Evolutionary conservation across 2,888 invertebrate genomes (phyloP).

Genomic region (Nephrocerus scutellatus): DNA sequence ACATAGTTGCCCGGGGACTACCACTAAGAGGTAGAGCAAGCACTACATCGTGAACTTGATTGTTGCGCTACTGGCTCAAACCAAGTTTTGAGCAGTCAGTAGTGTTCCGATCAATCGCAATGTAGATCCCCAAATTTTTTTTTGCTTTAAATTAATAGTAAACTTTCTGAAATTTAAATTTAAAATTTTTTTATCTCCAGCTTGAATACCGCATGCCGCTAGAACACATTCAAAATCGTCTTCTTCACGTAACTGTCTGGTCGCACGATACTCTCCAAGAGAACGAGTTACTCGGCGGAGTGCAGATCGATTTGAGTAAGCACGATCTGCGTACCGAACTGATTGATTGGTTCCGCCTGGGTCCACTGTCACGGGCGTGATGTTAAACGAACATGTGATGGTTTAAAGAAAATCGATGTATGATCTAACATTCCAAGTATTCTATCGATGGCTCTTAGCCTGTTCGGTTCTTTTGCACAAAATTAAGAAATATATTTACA

Average conservation of each 20-base stretch:
- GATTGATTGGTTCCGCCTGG: constrained; percentile 78
- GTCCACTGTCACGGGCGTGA: constrained; percentile 39
- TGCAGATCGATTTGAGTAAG: constrained; percentile 67
- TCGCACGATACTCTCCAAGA: constrained; percentile 89
- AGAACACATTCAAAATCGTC: constrained; percentile 66
- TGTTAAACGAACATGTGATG: constrained; percentile 3
- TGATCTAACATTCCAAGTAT: constrained; percentile 9
- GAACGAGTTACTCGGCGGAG: constrained; percentile 91
- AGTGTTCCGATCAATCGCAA: too few relatives aligned
- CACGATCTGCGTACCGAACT: constrained; percentile 71
- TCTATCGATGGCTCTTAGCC: too few relatives aligned
- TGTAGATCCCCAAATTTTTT: too few relatives aligned
- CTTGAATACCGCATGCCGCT: constrained; percentile 81
- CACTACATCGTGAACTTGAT: too few relatives aligned
- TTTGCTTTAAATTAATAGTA: neutral
- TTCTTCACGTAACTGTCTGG: constrained; percentile 91
- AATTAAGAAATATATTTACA: constrained; percentile 3
- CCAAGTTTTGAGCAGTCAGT: too few relatives aligned
- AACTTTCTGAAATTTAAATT: too few relatives aligned
- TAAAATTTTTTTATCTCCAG: constrained; percentile 46
- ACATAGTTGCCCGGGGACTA: too few relatives aligned
- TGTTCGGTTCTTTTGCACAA: constrained; percentile 21
- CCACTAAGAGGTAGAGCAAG: too few relatives aligned
- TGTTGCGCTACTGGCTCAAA: too few relatives aligned
- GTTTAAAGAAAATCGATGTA: neutral